Base-by-base conservation (phyloP, 2,113 vertebrate genomes). In the Archilochus colubris region DNA sequence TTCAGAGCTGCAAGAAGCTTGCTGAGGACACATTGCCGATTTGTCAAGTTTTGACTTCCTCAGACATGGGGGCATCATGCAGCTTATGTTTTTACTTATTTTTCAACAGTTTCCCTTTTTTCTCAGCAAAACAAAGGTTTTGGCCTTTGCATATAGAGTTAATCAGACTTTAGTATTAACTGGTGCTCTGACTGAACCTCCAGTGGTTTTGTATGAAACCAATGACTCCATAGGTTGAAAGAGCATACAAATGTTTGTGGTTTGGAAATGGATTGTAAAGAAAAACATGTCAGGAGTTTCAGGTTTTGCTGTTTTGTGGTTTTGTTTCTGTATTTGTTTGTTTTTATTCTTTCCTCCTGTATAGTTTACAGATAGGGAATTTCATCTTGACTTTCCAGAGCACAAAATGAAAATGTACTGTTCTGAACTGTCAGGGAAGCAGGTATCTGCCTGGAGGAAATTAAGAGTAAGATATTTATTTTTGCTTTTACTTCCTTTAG, bases 51-150 rank as follows among this genome's bases (percentile, higher is more conserved):
- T 88, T 86, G 22, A 28, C 51, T 84, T 28, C 16, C n/a, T 89
- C 54, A 36, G 11, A 3, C 0, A 0, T 40, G 40, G 30, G 30
- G 36, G 13, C 24, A 67, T 77, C 12, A 3, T 17, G 20, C 31
- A 63, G 22, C 23, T 70, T 36, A 18, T 16, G 6, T 28, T 77
- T 78, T 77, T 28, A 44, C n/a, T 66, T 54, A 24, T 1, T 93
- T 82, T 88, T 69, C 9, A 67, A 50, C 22, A 23, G 9, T 21
- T 22, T 24, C 12, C 46, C 22, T 50, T 70, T 78, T 54, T 82
- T 74, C 27, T 74, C 24, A 70, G 43, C 12, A 48, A 59, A 86
- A 55, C 18, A 28, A 38, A 73, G 80, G 15, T 62, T 54, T 50
- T 62, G 31, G 30, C 22, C 31, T 86, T 82, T 82, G 69, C 15